Conservation (phyloP, 2,888 invertebrate species). For the Galerucella pusilla region DNA sequence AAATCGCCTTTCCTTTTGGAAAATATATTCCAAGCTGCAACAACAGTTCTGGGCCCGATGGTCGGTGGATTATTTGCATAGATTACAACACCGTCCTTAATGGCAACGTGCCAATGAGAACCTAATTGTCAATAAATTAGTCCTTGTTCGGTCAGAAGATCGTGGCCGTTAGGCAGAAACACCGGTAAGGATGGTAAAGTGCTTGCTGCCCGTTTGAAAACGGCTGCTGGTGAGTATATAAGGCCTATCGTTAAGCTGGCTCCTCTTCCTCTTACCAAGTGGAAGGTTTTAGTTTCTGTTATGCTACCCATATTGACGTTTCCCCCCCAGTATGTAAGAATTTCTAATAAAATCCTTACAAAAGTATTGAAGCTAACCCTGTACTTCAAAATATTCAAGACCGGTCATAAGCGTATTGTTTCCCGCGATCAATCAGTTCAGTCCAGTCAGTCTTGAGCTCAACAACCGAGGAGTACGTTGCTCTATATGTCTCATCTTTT, state of each 20-base stretch:
- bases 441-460: too few relatives aligned
- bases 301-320: too few relatives aligned
- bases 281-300: too few relatives aligned
- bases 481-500: too few relatives aligned
- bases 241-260: neutral
- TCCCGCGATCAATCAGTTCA: too few relatives aligned
- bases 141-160: neutral
- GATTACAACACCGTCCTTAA: neutral
- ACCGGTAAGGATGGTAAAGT: neutral
- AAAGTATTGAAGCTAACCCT: too few relatives aligned
- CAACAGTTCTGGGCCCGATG: neutral
- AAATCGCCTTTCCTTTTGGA: neutral
- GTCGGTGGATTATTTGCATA: neutral
- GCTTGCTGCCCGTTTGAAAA: neutral
- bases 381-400: too few relatives aligned
- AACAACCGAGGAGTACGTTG: too few relatives aligned
- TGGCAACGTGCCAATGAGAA: neutral
- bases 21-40: neutral
- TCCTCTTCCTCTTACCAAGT: neutral
- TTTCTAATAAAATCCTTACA: too few relatives aligned
- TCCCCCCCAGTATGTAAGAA: too few relatives aligned
- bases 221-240: neutral
- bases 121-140: neutral
- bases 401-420: too few relatives aligned
- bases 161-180: neutral